These are phyloP conservation scores for Psammodynastes pulverulentus DNA, from an alignment of 2,113 vertebrate species.

Conservation along the genomic window DNA sequence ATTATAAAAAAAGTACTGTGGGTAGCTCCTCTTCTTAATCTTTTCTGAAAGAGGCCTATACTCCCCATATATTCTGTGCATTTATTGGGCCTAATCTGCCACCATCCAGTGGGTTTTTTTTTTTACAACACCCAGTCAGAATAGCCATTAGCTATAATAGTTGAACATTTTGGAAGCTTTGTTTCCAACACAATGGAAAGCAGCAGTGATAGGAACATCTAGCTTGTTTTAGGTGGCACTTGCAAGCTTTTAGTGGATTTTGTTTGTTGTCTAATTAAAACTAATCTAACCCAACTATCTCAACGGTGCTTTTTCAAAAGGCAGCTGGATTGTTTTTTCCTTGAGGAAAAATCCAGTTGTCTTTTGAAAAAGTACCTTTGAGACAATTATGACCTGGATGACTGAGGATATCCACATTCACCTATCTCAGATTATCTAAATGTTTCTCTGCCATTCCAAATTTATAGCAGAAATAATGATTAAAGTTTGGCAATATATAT, in stretches of 20 bases:
- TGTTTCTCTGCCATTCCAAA: background rate
- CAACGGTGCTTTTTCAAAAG: background rate
- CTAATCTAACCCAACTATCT: background rate
- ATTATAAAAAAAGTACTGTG: background rate
- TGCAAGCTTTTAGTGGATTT: background rate
- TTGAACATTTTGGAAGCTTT: background rate
- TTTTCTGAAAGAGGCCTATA: background rate
- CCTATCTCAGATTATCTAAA: background rate
- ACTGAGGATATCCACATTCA: background rate
- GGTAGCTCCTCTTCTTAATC: background rate
- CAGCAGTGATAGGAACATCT: background rate
- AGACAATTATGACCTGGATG: background rate
- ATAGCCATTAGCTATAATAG: background rate
- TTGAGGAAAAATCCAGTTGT: background rate
- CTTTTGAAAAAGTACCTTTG: background rate
- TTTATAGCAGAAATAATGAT: background rate
- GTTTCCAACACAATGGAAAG: background rate
- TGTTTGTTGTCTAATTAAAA: background rate
- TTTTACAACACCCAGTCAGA: background rate
- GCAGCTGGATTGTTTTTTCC: background rate
- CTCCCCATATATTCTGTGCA: background rate
- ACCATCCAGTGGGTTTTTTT: background rate
- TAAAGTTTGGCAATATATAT: background rate
- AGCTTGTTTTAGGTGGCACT: background rate
- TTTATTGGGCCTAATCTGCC: background rate